Evolutionary conservation across 2,797 vertebrate genomes (phyloP).

Genomic region (Dipus sagitta): DNA sequence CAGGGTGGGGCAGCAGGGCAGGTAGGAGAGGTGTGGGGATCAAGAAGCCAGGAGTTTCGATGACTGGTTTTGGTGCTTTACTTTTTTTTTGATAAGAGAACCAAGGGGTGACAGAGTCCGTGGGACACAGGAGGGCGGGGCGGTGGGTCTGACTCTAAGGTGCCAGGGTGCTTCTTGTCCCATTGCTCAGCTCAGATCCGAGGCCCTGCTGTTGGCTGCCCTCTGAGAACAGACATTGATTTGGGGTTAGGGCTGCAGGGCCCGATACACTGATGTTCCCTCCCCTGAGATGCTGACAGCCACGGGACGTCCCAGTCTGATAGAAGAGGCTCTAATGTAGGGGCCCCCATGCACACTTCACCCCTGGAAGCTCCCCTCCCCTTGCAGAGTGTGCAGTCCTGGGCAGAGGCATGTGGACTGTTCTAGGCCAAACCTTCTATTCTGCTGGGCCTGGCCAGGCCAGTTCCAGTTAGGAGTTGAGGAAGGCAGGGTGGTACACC

Average conservation of each 20-base stretch:
- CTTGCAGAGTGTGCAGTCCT: neutral
- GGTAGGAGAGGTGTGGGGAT: neutral
- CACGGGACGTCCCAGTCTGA: neutral
- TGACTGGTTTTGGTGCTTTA: constrained; percentile 43
- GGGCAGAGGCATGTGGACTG: neutral
- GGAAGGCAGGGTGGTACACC: neutral
- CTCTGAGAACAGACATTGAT: neutral
- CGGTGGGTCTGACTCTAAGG: neutral
- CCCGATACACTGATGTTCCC: neutral
- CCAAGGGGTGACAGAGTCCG: neutral
- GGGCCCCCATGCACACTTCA: too few relatives aligned
- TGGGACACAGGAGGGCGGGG: neutral
- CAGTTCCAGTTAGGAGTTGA: neutral
- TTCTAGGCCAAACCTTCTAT: too few relatives aligned
- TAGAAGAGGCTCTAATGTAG: neutral
- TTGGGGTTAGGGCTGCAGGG: neutral
- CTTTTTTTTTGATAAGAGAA: constrained; percentile 55
- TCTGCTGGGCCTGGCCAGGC: neutral
- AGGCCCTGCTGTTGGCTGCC: neutral
- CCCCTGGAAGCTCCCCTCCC: too few relatives aligned
- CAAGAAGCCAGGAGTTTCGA: constrained; percentile 29
- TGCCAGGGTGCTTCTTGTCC: neutral
- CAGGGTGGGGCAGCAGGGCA: neutral
- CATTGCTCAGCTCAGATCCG: neutral
- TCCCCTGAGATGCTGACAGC: neutral